A percentile compares a stretch with the other conserved stretches of the same genome.
Evolutionary conservation across 2,888 invertebrate genomes (phyloP).

Genomic region (Tortricodes alternella): DNA sequence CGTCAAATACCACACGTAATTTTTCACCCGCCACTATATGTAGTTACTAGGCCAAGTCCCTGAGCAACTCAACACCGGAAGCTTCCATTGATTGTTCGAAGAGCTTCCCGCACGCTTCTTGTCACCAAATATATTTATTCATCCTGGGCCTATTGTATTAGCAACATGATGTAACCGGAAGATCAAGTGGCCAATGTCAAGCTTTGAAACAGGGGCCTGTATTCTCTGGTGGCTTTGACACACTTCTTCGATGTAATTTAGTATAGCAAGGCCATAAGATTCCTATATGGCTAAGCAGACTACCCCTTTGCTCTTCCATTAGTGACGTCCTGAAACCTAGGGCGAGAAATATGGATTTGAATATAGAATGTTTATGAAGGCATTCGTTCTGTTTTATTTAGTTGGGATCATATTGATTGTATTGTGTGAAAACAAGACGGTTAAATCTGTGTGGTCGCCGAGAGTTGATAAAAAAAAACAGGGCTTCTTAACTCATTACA

Average conservation of each 20-base stretch:
- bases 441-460: too few species aligned
- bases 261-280: conserved; percentile 19
- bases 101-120: conserved; percentile 21
- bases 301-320: conserved; percentile 24
- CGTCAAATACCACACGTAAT: neutral
- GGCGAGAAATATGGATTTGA: neutral
- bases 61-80: conserved; percentile 20
- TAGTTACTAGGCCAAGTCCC: conserved; percentile 14
- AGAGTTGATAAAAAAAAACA: too few species aligned
- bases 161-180: conserved; percentile 47
- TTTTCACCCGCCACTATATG: neutral
- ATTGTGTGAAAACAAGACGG: too few species aligned
- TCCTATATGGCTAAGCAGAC: conserved; percentile 15
- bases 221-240: conserved; percentile 28
- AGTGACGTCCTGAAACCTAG: conserved; percentile 15
- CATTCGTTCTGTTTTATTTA: too few species aligned
- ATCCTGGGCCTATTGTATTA: conserved; percentile 28
- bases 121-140: conserved; percentile 31
- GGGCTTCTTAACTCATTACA: too few species aligned
- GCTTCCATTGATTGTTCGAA: conserved; percentile 13
- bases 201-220: conserved; percentile 37
- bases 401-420: too few species aligned
- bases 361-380: neutral
- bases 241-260: conserved; percentile 21
- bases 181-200: conserved; percentile 56